Percentiles rank a stretch among this genome's conserved stretches.
phyloP scores from a whole-genome alignment of 2,888 invertebrate species.

The Synergus gifuensis region DNA sequence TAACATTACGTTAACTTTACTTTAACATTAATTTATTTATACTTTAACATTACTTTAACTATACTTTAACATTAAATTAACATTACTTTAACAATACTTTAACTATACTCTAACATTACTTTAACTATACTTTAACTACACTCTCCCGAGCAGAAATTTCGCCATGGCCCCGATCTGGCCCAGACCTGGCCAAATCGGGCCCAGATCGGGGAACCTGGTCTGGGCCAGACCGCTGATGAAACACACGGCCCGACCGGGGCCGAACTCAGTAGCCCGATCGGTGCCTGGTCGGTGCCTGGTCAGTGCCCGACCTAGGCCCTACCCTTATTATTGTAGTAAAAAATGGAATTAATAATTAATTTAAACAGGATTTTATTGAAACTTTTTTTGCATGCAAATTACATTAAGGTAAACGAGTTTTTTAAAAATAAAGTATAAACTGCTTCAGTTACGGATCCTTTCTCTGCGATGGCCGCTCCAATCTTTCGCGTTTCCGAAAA shows the following conservation, averaged over 20 bases:
- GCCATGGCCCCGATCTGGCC: too few relatives aligned
- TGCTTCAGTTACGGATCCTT: not conserved
- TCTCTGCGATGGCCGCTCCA: not conserved
- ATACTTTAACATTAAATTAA: too few relatives aligned
- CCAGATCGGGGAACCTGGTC: too few relatives aligned
- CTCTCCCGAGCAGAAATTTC: too few relatives aligned
- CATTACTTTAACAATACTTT: too few relatives aligned
- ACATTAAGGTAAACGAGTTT: not conserved
- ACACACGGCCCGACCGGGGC: not conserved
- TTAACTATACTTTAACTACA: too few relatives aligned
- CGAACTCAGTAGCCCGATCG: not conserved
- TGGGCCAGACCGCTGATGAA: not conserved
- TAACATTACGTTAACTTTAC: too few relatives aligned
- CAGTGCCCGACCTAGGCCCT: not conserved
- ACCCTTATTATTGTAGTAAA: not conserved
- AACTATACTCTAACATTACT: too few relatives aligned
- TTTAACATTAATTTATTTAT: too few relatives aligned
- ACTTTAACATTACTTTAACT: too few relatives aligned
- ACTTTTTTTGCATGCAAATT: not conserved
- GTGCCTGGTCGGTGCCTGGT: not conserved
- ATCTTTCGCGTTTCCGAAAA: not conserved
- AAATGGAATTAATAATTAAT: not conserved
- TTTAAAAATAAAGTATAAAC: not conserved
- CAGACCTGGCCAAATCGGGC: too few relatives aligned
- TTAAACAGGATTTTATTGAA: not conserved